Conservation (phyloP, 2,113 vertebrate species). For the Muntiacus muntjak region DNA sequence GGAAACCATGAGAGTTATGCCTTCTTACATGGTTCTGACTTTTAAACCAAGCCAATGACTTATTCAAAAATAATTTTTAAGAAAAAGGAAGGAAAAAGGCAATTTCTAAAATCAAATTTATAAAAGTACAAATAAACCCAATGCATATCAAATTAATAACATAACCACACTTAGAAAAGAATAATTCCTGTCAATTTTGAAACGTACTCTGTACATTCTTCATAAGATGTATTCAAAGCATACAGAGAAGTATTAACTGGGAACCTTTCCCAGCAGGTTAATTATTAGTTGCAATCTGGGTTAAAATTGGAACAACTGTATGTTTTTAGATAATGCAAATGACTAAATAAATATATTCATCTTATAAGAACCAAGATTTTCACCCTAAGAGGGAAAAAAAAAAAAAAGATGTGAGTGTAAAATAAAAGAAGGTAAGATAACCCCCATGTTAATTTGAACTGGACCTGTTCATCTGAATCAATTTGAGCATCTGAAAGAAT, state of each 20-base stretch:
- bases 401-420: not conserved
- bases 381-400: not conserved
- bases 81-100: not conserved
- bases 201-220: not conserved
- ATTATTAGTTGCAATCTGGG: not conserved
- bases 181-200: not conserved
- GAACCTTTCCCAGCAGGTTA: not conserved
- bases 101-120: not conserved
- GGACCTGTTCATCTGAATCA: not conserved
- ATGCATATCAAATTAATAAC: not conserved
- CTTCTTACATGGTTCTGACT: not conserved
- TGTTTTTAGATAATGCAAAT: not conserved
- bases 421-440: not conserved
- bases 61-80: not conserved
- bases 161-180: not conserved
- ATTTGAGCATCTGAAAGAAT: not conserved
- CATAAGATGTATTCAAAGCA: not conserved
- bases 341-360: not conserved
- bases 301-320: not conserved
- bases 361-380: not conserved
- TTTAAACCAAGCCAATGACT: not conserved
- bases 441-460: not conserved
- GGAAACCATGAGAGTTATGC: not conserved
- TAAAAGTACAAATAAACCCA: not conserved
- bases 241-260: not conserved